A percentile compares a stretch with the other conserved stretches of the same genome.
Evolutionary conservation across 2,888 invertebrate genomes (phyloP).

Genomic region (Candidula unifasciata): DNA sequence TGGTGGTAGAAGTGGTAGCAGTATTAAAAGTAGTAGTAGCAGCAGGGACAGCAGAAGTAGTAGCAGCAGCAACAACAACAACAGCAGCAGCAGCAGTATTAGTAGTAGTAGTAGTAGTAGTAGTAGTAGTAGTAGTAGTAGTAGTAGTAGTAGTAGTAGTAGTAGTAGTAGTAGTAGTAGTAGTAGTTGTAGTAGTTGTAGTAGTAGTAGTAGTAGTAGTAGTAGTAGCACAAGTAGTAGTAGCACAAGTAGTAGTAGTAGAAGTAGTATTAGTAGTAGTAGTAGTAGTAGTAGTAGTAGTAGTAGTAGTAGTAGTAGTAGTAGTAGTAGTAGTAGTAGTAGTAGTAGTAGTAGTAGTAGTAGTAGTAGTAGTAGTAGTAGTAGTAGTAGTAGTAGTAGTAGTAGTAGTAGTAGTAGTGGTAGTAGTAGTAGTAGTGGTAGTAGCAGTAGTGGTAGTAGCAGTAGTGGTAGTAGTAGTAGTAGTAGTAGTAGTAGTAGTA

Average conservation of each 20-base stretch:
- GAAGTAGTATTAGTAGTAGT: not conserved
- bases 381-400: constrained; percentile 14
- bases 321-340: too few species aligned
- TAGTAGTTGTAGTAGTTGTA: not conserved
- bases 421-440: not conserved
- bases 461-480: constrained; percentile 8
- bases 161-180: not conserved
- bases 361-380: constrained; percentile 12
- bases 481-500: not conserved
- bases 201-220: too few species aligned
- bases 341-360: not conserved
- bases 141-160: not conserved
- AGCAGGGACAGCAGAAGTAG: not conserved
- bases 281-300: not conserved
- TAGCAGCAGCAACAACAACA: not conserved
- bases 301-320: too few species aligned
- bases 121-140: not conserved
- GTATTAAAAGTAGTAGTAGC: not conserved
- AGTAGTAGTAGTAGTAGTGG: not conserved
- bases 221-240: too few species aligned
- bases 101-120: constrained; percentile 21
- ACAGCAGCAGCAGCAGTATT: not conserved
- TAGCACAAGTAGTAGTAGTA: too few species aligned
- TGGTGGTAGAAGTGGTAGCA: not conserved
- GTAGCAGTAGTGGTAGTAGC: not conserved